phyloP scores from a whole-genome alignment of 2,113 vertebrate species.

The Ceyx cyanopectus region DNA sequence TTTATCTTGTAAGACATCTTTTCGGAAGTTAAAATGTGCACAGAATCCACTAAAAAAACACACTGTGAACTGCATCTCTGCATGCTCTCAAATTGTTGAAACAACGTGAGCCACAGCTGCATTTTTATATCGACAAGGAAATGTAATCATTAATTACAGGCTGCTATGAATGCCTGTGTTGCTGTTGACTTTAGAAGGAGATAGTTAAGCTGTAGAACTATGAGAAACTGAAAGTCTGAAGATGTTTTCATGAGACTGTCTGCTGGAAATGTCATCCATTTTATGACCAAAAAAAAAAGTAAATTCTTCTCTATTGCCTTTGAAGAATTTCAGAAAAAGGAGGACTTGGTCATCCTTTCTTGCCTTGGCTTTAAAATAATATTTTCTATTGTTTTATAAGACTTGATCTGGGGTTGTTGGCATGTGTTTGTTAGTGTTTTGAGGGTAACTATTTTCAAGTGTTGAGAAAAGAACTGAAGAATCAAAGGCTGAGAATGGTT shows the following conservation, averaged over 20 bases:
- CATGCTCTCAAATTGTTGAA: neutral
- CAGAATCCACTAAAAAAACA: neutral
- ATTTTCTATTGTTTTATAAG: neutral
- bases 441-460: neutral
- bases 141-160: neutral
- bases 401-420: neutral
- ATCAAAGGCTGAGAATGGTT: neutral
- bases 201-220: neutral
- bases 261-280: neutral
- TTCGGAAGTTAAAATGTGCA: neutral
- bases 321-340: no score
- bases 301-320: neutral
- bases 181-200: neutral
- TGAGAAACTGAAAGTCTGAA: neutral
- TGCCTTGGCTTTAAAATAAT: neutral
- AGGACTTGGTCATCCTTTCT: accelerated
- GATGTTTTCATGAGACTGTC: neutral
- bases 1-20: neutral
- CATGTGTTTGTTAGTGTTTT: neutral
- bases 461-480: neutral
- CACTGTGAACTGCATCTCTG: accelerated
- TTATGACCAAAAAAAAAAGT: neutral
- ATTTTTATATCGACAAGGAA: neutral
- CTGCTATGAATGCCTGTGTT: neutral
- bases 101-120: neutral